Conservation (phyloP, 2,888 invertebrate genomes). For the Mystacides longicornis region DNA sequence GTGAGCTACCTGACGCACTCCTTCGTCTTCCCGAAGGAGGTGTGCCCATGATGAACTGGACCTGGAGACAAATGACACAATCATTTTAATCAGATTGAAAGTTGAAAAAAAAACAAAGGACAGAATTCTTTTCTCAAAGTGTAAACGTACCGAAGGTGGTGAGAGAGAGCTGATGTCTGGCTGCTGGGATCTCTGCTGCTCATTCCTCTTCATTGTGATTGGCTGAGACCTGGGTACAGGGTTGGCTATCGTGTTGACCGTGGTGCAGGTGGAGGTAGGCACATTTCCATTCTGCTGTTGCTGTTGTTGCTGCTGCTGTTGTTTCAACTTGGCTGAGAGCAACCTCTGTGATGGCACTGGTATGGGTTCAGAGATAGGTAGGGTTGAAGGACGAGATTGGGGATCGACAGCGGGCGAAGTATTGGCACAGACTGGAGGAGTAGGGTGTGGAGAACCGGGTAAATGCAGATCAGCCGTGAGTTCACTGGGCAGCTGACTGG, state of each 20-base stretch:
- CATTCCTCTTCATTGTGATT: constrained; percentile 72
- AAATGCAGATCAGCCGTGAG: constrained; percentile 9
- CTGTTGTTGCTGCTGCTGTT: not conserved
- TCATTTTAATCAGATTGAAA: not conserved
- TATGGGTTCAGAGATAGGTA: constrained; percentile 68
- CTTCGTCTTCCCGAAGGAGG: constrained; percentile 66
- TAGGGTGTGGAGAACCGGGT: constrained; percentile 10
- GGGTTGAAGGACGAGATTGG: constrained; percentile 55
- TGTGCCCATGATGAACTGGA: constrained; percentile 81
- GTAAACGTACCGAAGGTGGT: constrained; percentile 70
- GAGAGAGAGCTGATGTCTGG: constrained; percentile 87
- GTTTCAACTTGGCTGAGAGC: constrained; percentile 12
- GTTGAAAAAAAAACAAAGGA: not conserved
- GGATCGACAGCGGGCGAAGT: constrained; percentile 3
- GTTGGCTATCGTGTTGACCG: not conserved
- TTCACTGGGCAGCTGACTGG: constrained; percentile 35
- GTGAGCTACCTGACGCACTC: constrained; percentile 61
- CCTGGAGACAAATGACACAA: constrained; percentile 35
- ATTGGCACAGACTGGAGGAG: constrained; percentile 7
- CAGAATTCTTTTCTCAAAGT: not conserved
- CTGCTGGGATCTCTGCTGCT: constrained; percentile 59
- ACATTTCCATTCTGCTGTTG: constrained; percentile 17
- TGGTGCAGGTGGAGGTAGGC: constrained; percentile 28
- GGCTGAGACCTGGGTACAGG: constrained; percentile 77
- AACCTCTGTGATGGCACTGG: constrained; percentile 60